phyloP scores from a whole-genome alignment of 2,113 vertebrate species.

The Tupaia chinensis region DNA sequence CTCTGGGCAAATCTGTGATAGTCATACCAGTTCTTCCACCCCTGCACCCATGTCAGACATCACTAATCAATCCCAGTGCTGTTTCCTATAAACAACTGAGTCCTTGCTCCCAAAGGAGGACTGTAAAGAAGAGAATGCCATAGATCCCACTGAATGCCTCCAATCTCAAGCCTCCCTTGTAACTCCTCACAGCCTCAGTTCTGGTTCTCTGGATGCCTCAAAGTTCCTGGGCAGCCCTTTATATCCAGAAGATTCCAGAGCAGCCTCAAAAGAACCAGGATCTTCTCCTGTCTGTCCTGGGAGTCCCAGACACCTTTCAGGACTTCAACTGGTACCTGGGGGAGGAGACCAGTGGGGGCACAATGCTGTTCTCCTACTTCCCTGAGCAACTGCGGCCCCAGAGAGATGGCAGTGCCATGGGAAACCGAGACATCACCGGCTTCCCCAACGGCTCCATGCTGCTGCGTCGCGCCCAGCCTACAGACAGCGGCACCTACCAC shows the following conservation, averaged over 20 bases:
- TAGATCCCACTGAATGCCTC: background rate
- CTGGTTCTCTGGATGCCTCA: constrained; percentile 54
- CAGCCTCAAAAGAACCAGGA: constrained; percentile 65
- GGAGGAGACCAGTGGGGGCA: constrained; percentile 29
- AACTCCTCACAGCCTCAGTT: constrained; percentile 53
- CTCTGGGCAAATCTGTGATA: background rate
- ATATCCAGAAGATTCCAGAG: constrained; percentile 73
- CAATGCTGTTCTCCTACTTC: constrained; percentile 70
- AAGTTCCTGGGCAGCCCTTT: constrained; percentile 40
- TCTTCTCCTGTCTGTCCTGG: constrained; percentile 69
- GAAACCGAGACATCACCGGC: constrained; percentile 47
- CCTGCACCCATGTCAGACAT: constrained; percentile 34
- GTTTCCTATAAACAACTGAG: background rate
- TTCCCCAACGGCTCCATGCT: constrained; percentile 77
- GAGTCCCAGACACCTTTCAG: constrained; percentile 60
- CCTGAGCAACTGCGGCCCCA: constrained; percentile 59
- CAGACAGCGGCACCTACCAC: constrained; percentile 60
- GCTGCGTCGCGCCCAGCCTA: background rate
- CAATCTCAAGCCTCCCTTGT: background rate
- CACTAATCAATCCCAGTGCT: background rate
- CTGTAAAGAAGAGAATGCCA: background rate
- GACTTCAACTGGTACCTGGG: constrained; percentile 78
- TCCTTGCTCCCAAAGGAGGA: background rate
- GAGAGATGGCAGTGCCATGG: constrained; percentile 11
- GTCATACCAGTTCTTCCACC: accelerated